These are phyloP conservation scores for Sapajus apella DNA, from an alignment of 2,113 vertebrate genomes.

Conservation along the genomic window DNA sequence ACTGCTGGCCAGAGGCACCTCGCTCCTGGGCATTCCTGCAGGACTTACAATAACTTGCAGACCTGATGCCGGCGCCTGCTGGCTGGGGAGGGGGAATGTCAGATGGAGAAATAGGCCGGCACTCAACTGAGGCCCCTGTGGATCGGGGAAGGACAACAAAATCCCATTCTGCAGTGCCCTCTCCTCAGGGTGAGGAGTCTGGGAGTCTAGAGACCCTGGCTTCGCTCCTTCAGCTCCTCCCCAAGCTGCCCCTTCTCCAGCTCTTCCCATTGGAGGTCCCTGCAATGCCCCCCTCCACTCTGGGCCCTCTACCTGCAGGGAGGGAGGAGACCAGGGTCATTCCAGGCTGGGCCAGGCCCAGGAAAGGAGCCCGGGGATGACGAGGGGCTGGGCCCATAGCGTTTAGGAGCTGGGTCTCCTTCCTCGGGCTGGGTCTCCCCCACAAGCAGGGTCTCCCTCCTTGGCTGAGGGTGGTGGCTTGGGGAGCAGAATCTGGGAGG, in stretches of 20 bases:
- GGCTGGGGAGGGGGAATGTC: not conserved
- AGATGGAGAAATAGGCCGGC: conserved; percentile 4
- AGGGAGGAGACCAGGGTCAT: not conserved
- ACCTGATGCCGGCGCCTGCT: not conserved
- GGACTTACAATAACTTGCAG: conserved; percentile 4
- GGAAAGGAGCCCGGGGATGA: not conserved
- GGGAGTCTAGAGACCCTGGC: not conserved
- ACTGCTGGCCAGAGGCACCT: not conserved
- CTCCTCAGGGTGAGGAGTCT: not conserved
- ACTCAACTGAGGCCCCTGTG: not conserved
- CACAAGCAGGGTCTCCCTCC: not conserved
- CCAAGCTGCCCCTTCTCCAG: not conserved
- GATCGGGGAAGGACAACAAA: not conserved
- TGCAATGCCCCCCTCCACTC: no score
- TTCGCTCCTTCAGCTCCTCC: not conserved
- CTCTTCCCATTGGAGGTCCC: not conserved
- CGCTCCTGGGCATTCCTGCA: not conserved
- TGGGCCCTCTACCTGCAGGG: not conserved
- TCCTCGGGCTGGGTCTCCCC: not conserved
- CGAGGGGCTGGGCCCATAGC: not conserved
- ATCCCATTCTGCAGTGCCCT: not conserved
- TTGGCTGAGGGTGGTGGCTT: not conserved
- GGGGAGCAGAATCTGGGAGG: not conserved
- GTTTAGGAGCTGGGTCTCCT: no score
- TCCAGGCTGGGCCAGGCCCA: not conserved